Conservation (phyloP, 1,140 invertebrate species). For the Penaeus vannamei region DNA sequence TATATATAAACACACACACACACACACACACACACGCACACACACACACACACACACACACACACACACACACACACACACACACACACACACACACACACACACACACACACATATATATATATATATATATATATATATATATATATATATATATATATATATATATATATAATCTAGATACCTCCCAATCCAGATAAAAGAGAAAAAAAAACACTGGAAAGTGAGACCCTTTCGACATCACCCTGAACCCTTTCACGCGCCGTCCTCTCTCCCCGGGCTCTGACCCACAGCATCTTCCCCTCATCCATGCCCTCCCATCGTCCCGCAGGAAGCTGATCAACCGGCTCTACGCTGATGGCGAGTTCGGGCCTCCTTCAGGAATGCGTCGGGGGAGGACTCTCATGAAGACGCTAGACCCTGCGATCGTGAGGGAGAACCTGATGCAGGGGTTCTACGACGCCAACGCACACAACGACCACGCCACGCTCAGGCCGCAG, state of each 20-base stretch:
- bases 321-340: slow-evolving; percentile 2
- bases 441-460: neutral
- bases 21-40: neutral
- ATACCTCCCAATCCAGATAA: too few species aligned
- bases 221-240: too few species aligned
- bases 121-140: too few species aligned
- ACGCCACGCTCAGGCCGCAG: neutral
- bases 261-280: too few species aligned
- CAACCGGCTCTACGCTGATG: slow-evolving; percentile 9
- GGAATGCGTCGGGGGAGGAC: neutral
- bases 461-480: neutral
- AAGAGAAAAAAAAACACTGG: too few species aligned
- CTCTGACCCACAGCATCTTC: neutral
- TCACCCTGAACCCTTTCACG: too few species aligned
- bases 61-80: too few species aligned
- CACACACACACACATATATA: too few species aligned
- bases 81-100: too few species aligned
- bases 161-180: too few species aligned
- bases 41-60: neutral
- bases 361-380: slow-evolving; percentile 18
- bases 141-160: too few species aligned
- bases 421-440: neutral
- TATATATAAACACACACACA: slow-evolving; percentile 6
- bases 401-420: slow-evolving; percentile 21
- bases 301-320: too few species aligned